Evolutionary conservation across 2,797 vertebrate genomes (phyloP), one percentile per base, ranked within the genome.

Genomic region (Rousettus madagascariensis): DNA sequence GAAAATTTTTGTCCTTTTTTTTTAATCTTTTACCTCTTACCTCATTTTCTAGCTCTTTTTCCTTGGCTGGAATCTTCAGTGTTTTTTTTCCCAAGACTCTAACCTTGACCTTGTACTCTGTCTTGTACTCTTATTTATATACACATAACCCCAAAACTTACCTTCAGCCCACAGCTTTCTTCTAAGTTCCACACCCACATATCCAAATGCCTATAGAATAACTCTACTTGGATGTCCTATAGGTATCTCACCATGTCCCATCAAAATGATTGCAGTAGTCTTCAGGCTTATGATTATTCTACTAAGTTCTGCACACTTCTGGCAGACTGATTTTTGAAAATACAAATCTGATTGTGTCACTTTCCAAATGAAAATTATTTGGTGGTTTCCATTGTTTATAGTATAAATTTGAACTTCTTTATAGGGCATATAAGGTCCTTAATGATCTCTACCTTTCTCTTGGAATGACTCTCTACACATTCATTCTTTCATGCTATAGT

Each of bases 1-100:
- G 55, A 43, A 20, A 65, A 80, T 41, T 83, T 75, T 7, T 71
- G 43, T 12, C 11, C 38, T 36, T 69, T 24, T 16, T 16, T 63
- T 66, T 49, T 49, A 49, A 46, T 49, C 63, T 90, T 33, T 89
- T 90, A 66, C 19, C 38, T 94, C 46, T 94, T 97, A 63, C 19
- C 33, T 89, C 80, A 89, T 96, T 92, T 7, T 84, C 66, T 92
- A 86, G 74, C n/a, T 83, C 26, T 0, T 46, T 41, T 91, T 91
- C 43, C 59, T 92, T 53, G 88, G 59, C 33, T 86, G 49, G 43
- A 92, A 90, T 61, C 36, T 87, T 57, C 43, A 38, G 3, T 75
- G 36, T 63, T 72, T 59, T 91, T 46, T 94, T 95, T 84, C 51
- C 10, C 43, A 92, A 84, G 46, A 24, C 49, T 95, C 19, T 94